These are phyloP conservation scores for Siderastrea radians DNA, from an alignment of 92 coral and sea anemone genomes.

Conservation along the genomic window DNA sequence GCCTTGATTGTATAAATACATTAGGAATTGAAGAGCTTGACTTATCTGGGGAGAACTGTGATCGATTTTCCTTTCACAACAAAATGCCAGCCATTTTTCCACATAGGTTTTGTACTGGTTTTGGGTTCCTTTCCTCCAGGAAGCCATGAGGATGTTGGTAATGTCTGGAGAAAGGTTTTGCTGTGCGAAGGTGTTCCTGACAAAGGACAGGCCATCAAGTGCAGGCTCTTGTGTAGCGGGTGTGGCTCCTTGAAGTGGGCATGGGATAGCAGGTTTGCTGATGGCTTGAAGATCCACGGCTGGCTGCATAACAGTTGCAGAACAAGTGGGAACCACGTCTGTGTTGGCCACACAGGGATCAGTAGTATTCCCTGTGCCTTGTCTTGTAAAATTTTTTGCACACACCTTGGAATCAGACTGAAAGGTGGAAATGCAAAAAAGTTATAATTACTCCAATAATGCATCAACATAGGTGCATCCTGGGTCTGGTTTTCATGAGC, in stretches of 20 bases:
- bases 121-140: constrained; percentile 62
- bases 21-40: constrained; percentile 45
- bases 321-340: constrained; percentile 70
- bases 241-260: constrained; percentile 10
- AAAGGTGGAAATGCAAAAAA: constrained; percentile 64
- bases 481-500: constrained; percentile 67
- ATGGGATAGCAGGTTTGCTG: not conserved
- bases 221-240: constrained; percentile 42
- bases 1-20: constrained; percentile 41
- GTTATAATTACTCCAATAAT: constrained; percentile 66
- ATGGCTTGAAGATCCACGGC: constrained; percentile 10
- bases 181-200: constrained; percentile 38
- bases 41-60: constrained; percentile 50
- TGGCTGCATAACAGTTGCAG: constrained; percentile 40
- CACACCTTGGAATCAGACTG: constrained; percentile 56
- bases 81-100: constrained; percentile 58
- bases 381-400: constrained; percentile 52
- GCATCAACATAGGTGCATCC: constrained; percentile 65
- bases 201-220: constrained; percentile 61
- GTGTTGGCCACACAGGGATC: constrained; percentile 72
- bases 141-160: constrained; percentile 53
- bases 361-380: constrained; percentile 54
- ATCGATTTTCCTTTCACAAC: constrained; percentile 57
- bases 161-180: constrained; percentile 41
- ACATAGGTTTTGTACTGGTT: constrained; percentile 62